phyloP scores from a whole-genome alignment of 2,888 invertebrate species.

The Phanerotoma sp. region DNA sequence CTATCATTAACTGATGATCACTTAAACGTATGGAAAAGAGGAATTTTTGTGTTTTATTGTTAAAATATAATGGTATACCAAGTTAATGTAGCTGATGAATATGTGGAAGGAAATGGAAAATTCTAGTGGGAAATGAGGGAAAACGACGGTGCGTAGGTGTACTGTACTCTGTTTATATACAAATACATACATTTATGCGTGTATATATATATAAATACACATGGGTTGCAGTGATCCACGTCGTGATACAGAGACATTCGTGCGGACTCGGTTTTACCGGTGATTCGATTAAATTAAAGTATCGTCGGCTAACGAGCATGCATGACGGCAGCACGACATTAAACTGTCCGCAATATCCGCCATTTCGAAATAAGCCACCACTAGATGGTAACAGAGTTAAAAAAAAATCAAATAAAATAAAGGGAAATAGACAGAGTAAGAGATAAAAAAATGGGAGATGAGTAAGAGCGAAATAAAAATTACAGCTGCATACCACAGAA shows the following conservation, averaged over 20 bases:
- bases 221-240: conserved; percentile 6
- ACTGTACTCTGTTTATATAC: not conserved
- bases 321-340: conserved; percentile 46
- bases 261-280: conserved; percentile 18
- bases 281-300: conserved; percentile 35
- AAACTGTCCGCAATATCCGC: conserved; percentile 55
- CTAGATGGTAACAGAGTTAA: conserved; percentile 27
- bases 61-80: not conserved
- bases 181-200: not conserved
- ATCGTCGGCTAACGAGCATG: conserved; percentile 38
- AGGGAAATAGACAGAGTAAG: conserved; percentile 22
- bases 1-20: conserved; percentile 55
- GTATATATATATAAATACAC: not conserved
- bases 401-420: conserved; percentile 25
- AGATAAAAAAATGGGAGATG: conserved; percentile 29
- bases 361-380: conserved; percentile 42
- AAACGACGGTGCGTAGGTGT: not conserved
- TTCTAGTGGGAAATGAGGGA: conserved; percentile 9
- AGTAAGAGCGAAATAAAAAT: conserved; percentile 24
- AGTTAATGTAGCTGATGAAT: conserved; percentile 10
- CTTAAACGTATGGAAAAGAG: conserved; percentile 39
- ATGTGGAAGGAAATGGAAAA: conserved; percentile 10
- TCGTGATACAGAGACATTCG: conserved; percentile 7
- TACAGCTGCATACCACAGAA: conserved; percentile 37
- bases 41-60: not conserved